Evolutionary conservation across 2,888 invertebrate genomes (phyloP).

Genomic region (Sminthurinus aureus): DNA sequence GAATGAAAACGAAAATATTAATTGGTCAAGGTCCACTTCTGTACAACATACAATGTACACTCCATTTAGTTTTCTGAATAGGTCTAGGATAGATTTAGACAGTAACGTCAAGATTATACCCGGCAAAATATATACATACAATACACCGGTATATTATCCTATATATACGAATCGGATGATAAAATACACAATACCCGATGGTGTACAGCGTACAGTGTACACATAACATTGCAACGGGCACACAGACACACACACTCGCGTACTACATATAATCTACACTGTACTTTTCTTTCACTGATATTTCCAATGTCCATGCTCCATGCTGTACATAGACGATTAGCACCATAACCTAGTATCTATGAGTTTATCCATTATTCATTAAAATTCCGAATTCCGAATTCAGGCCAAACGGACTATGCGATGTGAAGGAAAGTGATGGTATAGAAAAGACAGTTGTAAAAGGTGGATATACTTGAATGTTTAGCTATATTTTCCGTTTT

Average conservation of each 20-base stretch:
- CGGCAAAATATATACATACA: too few species aligned
- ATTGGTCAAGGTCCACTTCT: conserved; percentile 26
- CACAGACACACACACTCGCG: background rate
- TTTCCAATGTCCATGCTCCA: background rate
- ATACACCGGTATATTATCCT: background rate
- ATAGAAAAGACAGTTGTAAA: background rate
- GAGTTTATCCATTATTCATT: conserved; percentile 27
- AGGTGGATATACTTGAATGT: background rate
- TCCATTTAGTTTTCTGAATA: too few species aligned
- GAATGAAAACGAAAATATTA: conserved; percentile 4
- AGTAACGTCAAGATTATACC: too few species aligned
- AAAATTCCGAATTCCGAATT: conserved; percentile 2
- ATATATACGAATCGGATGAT: background rate
- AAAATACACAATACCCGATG: too few species aligned
- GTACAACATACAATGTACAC: too few species aligned
- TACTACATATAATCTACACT: background rate
- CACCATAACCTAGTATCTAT: conserved; percentile 38
- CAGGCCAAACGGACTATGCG: conserved; percentile 7
- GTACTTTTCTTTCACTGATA: background rate
- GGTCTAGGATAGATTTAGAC: too few species aligned
- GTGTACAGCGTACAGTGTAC: background rate
- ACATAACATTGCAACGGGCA: background rate
- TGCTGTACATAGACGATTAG: conserved; percentile 1
- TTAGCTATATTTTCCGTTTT: background rate
- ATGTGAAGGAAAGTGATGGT: background rate